Percentiles rank a stretch among this genome's conserved stretches.
Conservation (phyloP, 2,113 vertebrate genomes). For the Dipodomys merriami region DNA sequence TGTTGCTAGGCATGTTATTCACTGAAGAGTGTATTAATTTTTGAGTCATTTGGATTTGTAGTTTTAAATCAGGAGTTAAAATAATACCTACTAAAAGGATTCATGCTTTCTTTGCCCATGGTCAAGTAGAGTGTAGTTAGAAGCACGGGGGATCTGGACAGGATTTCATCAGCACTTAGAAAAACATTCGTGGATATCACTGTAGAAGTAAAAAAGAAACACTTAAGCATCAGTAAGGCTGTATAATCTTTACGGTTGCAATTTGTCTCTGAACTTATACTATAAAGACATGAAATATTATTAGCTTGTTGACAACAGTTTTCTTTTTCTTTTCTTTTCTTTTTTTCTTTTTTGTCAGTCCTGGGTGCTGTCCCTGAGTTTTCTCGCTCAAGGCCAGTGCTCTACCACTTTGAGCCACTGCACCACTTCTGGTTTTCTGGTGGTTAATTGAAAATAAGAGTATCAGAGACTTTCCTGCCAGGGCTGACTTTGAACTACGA, state of each 20-base stretch:
- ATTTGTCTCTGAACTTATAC: slow-evolving; percentile 24
- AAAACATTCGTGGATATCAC: not conserved
- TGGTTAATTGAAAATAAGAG: no score
- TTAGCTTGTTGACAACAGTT: slow-evolving; percentile 33
- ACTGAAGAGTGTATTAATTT: not conserved
- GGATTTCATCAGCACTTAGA: not conserved
- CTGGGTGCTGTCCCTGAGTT: no score
- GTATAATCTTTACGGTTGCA: not conserved
- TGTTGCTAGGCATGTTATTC: not conserved
- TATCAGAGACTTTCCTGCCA: no score
- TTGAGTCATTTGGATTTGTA: not conserved
- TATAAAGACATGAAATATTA: slow-evolving; percentile 8
- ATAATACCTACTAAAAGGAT: not conserved
- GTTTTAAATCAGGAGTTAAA: slow-evolving; percentile 41
- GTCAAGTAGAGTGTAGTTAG: not conserved
- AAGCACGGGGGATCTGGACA: not conserved
- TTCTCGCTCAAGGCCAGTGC: no score
- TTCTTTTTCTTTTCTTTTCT: not conserved
- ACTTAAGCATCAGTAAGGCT: not conserved
- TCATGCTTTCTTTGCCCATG: rapidly evolving
- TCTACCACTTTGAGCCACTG: no score
- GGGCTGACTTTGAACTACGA: no score
- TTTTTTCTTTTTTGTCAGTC: no score
- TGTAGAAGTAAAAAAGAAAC: slow-evolving; percentile 21
- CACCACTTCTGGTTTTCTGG: no score